Evolutionary conservation across 2,797 vertebrate genomes (phyloP).

Genomic region (Lagorchestes hirsutus): DNA sequence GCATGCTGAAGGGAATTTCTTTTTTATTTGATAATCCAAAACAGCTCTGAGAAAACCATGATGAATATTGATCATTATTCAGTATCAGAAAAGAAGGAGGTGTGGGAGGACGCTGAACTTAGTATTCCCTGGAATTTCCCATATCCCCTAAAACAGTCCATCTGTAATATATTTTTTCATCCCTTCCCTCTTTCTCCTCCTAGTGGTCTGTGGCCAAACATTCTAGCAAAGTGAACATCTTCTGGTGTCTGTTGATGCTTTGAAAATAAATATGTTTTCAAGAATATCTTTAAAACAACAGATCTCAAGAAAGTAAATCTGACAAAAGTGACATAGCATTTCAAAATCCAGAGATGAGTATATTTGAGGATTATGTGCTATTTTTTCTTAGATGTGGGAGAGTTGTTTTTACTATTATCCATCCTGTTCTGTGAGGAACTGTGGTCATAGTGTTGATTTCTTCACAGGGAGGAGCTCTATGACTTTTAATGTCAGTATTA

Average conservation of each 20-base stretch:
- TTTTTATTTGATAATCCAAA: no score
- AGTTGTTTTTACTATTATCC: not conserved
- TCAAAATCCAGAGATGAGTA: not conserved
- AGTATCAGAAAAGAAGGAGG: no score
- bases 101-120: no score
- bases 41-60: no score
- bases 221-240: not conserved
- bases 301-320: not conserved
- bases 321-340: not conserved
- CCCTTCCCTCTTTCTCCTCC: no score
- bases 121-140: no score
- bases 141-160: no score
- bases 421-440: not conserved
- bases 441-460: not conserved
- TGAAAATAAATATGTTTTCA: not conserved
- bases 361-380: not conserved
- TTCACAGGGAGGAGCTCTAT: not conserved
- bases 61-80: no score
- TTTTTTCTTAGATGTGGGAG: not conserved
- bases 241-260: not conserved
- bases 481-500: not conserved
- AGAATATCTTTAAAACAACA: not conserved
- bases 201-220: not conserved
- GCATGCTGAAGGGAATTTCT: no score
- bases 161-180: no score